Conservation (phyloP, 2,888 invertebrate species). For the Eilema sororculum region DNA sequence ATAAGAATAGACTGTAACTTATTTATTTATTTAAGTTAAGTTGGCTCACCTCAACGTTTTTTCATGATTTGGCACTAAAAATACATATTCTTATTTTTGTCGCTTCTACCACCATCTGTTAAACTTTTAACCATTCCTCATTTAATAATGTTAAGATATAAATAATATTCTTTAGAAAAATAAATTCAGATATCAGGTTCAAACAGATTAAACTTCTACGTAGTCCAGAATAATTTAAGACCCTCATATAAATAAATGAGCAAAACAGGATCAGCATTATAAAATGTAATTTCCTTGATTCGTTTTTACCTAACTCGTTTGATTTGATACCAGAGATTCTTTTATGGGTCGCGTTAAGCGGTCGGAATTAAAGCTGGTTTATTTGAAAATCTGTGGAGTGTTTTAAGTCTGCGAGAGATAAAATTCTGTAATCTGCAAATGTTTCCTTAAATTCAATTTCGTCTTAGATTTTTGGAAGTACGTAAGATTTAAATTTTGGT, state of each 20-base stretch:
- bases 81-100: no score
- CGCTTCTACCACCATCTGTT: no score
- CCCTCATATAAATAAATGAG: conserved; percentile 6
- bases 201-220: not conserved
- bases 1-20: no score
- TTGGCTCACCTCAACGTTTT: no score
- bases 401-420: conserved; percentile 8
- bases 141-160: not conserved
- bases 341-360: conserved; percentile 21
- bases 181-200: not conserved
- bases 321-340: conserved; percentile 18
- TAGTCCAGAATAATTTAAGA: not conserved
- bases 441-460: conserved; percentile 2
- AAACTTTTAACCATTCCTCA: no score
- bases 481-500: not conserved
- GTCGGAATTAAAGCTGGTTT: conserved; percentile 19
- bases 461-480: not conserved
- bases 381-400: conserved; percentile 15
- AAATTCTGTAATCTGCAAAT: conserved; percentile 14
- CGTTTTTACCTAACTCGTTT: conserved; percentile 21
- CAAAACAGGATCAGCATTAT: conserved; percentile 6
- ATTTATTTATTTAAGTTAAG: no score
- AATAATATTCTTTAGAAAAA: not conserved
- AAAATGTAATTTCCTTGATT: conserved; percentile 17
- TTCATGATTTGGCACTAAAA: no score